These are phyloP conservation scores for Tineola bisselliella DNA, from an alignment of 2,888 invertebrate species.

Conservation along the genomic window DNA sequence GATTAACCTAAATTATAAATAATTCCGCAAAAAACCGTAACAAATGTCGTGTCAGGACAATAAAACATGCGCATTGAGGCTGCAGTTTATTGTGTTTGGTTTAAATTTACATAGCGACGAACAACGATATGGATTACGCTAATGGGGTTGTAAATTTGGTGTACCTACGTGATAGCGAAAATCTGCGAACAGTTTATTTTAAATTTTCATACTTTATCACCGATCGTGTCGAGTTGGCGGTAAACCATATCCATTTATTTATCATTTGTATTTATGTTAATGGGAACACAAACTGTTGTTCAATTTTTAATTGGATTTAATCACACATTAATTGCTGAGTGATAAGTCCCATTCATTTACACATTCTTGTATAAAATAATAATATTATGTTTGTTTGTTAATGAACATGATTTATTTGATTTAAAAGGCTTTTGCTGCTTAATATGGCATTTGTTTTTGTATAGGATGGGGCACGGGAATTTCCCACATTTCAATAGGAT, in stretches of 20 bases:
- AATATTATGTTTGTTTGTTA: too few species aligned
- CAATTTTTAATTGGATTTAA: background rate
- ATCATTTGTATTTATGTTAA: background rate
- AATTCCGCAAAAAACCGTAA: too few species aligned
- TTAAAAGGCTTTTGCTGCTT: too few species aligned
- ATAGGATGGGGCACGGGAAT: too few species aligned
- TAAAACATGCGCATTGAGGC: background rate
- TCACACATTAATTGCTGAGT: background rate
- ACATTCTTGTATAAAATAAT: too few species aligned
- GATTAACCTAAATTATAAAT: too few species aligned
- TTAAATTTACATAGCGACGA: conserved; percentile 2
- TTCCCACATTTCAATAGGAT: too few species aligned
- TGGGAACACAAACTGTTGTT: background rate
- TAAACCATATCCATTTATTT: conserved; percentile 1
- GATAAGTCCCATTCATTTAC: background rate
- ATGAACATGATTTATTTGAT: too few species aligned
- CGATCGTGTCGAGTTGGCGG: conserved; percentile 5
- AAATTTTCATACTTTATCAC: conserved; percentile 7
- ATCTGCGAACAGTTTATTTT: background rate
- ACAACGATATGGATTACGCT: background rate
- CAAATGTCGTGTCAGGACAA: background rate
- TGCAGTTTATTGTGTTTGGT: conserved; percentile 10
- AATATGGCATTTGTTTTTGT: too few species aligned
- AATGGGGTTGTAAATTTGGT: conserved; percentile 4
- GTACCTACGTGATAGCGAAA: background rate